These are phyloP conservation scores for Drosophila koepferae DNA, from an alignment of 2,888 invertebrate species.

Conservation along the genomic window DNA sequence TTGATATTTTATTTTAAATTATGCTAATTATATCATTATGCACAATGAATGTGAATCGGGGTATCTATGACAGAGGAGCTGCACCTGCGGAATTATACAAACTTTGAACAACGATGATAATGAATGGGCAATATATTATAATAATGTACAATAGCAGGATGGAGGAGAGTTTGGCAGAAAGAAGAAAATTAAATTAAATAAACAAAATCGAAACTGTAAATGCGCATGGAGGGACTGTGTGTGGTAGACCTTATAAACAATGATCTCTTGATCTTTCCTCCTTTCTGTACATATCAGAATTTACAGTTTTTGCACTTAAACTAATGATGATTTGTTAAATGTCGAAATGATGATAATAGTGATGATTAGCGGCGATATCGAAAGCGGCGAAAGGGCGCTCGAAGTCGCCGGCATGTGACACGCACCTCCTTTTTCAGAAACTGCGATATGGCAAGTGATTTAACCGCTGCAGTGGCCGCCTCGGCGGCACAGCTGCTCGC, in stretches of 20 bases:
- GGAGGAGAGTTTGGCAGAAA: background rate
- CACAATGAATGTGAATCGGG: conserved; percentile 14
- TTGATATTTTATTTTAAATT: conserved; percentile 46
- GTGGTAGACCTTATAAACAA: conserved; percentile 26
- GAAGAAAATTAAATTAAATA: background rate
- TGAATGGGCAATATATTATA: conserved; percentile 26
- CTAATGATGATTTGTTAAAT: conserved; percentile 37
- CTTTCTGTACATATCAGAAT: conserved; percentile 13
- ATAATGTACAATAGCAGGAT: conserved; percentile 38
- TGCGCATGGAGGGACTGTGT: conserved; percentile 23
- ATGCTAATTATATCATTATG: conserved; percentile 51
- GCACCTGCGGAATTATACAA: conserved; percentile 1
- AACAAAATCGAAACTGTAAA: background rate
- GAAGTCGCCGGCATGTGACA: conserved; percentile 81
- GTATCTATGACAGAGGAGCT: conserved; percentile 6
- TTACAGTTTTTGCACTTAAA: conserved; percentile 46
- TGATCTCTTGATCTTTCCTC: conserved; percentile 14
- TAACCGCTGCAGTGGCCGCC: conserved; percentile 81
- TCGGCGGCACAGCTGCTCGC: conserved; percentile 76
- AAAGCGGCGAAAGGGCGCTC: conserved; percentile 83
- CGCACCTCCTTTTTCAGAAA: conserved; percentile 84
- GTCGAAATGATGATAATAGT: conserved; percentile 27
- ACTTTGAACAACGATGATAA: conserved; percentile 12
- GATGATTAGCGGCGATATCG: conserved; percentile 83
- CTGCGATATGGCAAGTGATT: conserved; percentile 82